phyloP scores from a whole-genome alignment of 2,888 invertebrate species.

The Nomada flava region DNA sequence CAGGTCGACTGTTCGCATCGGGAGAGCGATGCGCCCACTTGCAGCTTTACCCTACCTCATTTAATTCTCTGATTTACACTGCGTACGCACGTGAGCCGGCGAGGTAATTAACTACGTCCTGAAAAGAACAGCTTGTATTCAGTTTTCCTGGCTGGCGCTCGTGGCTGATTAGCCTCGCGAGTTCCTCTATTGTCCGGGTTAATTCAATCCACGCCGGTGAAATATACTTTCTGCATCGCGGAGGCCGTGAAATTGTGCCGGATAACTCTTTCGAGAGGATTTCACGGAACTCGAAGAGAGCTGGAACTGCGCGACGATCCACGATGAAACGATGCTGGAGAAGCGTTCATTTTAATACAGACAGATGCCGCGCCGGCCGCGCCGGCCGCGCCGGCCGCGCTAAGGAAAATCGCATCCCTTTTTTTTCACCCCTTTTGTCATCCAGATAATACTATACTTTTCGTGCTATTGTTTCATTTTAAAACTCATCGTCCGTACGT shows the following conservation, averaged over 20 bases:
- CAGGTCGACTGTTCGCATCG: constrained; percentile 13
- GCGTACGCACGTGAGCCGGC: constrained; percentile 53
- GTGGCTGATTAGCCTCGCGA: constrained; percentile 9
- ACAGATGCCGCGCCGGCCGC: too few relatives aligned
- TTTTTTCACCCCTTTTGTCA: too few relatives aligned
- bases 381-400: too few relatives aligned
- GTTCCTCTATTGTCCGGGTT: constrained; percentile 30
- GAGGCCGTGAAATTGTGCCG: too few relatives aligned
- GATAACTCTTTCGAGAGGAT: background rate
- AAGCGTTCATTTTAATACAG: too few relatives aligned
- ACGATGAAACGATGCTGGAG: too few relatives aligned
- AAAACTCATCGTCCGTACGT: too few relatives aligned
- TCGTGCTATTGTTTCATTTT: too few relatives aligned
- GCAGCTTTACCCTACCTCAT: constrained; percentile 16
- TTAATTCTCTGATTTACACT: constrained; percentile 61
- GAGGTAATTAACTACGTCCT: constrained; percentile 41
- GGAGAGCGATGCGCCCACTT: constrained; percentile 33
- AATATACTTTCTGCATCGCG: background rate
- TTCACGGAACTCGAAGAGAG: too few relatives aligned
- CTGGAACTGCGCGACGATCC: too few relatives aligned
- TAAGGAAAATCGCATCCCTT: too few relatives aligned
- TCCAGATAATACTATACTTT: too few relatives aligned
- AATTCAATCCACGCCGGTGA: constrained; percentile 44
- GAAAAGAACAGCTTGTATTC: constrained; percentile 52
- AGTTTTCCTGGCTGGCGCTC: constrained; percentile 12